Evolutionary conservation across 2,888 invertebrate genomes (phyloP), one percentile per base, ranked within the genome.

Genomic region (Acleris sparsana): DNA sequence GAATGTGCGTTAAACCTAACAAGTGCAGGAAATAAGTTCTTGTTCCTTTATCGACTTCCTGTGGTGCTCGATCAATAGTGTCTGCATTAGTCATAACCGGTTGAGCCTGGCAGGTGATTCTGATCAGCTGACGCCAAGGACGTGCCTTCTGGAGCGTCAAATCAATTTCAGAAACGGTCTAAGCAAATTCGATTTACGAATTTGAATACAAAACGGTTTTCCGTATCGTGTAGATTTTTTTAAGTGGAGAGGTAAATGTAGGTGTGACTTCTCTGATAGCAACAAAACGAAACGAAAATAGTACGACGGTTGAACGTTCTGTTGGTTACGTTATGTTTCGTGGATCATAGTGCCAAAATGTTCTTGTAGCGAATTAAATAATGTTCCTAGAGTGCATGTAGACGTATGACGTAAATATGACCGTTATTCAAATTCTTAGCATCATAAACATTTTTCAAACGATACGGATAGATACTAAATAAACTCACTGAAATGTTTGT

Each of bases 1-100:
- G 73, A 78, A 75, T 75, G 77, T 75, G 75, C 78, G 77, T 71
- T 79, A 81, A 77, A 73, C 77, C 79, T 75, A 75, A 72, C 75
- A 73, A 80, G 77, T 82, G 78, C 81, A 84, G 86, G 86, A 87
- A 88, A 79, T 78, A 71, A 72, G 68, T 69, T 75, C 74, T 69
- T 74, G 72, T 68, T 75, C 69, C 72, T 73, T 72, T 73, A 71
- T 73, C 71, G 71, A 79, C 82, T 87, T 86, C 87, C 86, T 85
- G 80, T 72, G 76, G 69, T 70, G 11, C 1, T 73, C 71, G 73
- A 70, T 75, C 67, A 69, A 58, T 53, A 62, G 43, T 52, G 58
- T 7, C 33, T 52, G n/a, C 25, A 71, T 76, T 73, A 76, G 72
- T 75, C 75, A 77, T 67, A 72, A 67, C 71, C 72, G 70, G 74